Evolutionary conservation across 2,888 invertebrate species (phyloP), one percentile per base, ranked within the genome.

Genomic region (Lydus trimaculatus): DNA sequence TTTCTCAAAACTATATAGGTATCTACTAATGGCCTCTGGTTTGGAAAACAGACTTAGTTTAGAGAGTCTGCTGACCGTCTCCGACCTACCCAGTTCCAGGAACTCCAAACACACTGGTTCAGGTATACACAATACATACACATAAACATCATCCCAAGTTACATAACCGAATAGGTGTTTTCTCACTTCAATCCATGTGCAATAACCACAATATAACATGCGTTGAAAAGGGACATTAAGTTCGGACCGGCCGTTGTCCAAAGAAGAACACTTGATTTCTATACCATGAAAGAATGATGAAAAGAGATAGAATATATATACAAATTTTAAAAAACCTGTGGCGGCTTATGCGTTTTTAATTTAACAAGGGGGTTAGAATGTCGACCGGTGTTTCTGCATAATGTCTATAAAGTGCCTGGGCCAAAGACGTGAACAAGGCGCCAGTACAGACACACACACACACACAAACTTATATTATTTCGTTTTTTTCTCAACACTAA

Each of bases 51-150:
- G 72, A 74, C 66, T 66, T 48, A 63, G 61, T 60, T 64, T 75
- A 74, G 75, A 78, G 78, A 78, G 80, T 80, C 79, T 78, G 77
- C 74, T 81, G 81, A 81, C 81, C 81, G 81, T 81, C 81, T 81
- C 80, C 80, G 81, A 81, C 80, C 81, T 75, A 79, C 80, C 78
- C 78, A 75, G 73, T 81, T 81, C 81, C 79, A 75, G 77, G 81
- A 81, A 81, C 78, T 79, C 75, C 77, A 77, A 79, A 77, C 76
- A 77, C 76, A 73, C 75, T 75, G 74, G 76, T 74, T 73, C 76
- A 77, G 78, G 76, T 78, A 77, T 77, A 76, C 76, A 74, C 76
- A 43, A 33, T 7, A 33, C 33, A 33, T 7, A 28, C 4, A 28
- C 28, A 28, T 4, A 28, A 23, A 48, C 71, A 75, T 72, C 66